Base-by-base conservation (phyloP, 2,888 invertebrate genomes). In the Dinocampus coccinellae region DNA sequence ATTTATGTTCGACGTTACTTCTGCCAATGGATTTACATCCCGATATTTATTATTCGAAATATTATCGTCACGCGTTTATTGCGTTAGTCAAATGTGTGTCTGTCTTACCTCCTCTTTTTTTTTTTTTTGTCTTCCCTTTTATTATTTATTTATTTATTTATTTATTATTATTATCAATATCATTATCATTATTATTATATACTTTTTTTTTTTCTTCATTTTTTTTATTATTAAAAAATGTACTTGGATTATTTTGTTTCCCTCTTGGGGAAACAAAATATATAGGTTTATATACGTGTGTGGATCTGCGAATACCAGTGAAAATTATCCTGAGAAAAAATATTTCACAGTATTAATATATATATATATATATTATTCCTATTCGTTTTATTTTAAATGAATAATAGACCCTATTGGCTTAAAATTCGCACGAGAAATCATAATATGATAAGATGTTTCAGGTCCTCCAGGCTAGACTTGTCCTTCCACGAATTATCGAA, bases 21-120 rank as follows among this genome's bases (percentile, higher is more conserved):
- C 83, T 84, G 85, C 87, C 86, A 87, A 86, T 85, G 85, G 84
- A 86, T 86, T 86, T 86, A 85, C 85, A 86, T 86, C 84, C 80
- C 81, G 83, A 85, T 86, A 86, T 86, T 86, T 86, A 86, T 86
- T 86, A 85, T 86, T 84, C 83, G 84, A 75, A 85, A 85, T 85
- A 86, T 85, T 85, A 86, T 85, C 84, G 84, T 82, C 75, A 73
- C 72, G 79, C 80, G 82, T 85, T 86, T 86, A 86, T 86, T 85
- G 84, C 86, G 83, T 84, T 85, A 83, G 83, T 83, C 82, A 80
- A 82, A 84, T 81, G 80, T 77, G 76, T 77, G 74, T 70, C 75
- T 74, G 62, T 60, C 64, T 71, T 68, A 64, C 60, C 62, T 64
- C 70, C 11, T 57, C 20, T 55, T n/a, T 20, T 16, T 52, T 47